Conservation (phyloP, 1,140 invertebrate genomes). For the Drosophila sechellia region DNA sequence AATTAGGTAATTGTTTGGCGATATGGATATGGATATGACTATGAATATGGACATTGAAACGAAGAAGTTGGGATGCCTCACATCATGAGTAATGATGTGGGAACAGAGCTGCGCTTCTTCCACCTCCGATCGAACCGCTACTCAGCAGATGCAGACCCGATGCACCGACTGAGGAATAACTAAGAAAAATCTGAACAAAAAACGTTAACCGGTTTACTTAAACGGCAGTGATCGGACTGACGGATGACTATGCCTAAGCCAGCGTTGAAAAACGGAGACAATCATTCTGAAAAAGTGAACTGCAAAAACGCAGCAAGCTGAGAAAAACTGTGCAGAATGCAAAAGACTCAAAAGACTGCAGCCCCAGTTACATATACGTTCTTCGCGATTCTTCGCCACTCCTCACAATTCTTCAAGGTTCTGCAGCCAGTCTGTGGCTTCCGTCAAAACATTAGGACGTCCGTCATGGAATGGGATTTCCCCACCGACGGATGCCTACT, state of each 20-base stretch:
- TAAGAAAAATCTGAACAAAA: constrained; percentile 75
- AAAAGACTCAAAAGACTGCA: constrained; percentile 20
- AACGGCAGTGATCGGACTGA: constrained; percentile 67
- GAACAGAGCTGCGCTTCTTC: constrained; percentile 5
- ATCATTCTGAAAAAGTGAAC: constrained; percentile 76
- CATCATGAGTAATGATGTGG: not conserved
- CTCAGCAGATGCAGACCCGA: constrained; percentile 36
- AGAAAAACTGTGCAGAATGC: constrained; percentile 31
- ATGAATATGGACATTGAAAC: no score
- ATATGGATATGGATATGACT: no score
- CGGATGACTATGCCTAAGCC: constrained; percentile 47
- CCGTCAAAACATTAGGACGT: constrained; percentile 63
- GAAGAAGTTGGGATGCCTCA: not conserved
- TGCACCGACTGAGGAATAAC: constrained; percentile 72
- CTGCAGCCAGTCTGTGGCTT: constrained; percentile 38
- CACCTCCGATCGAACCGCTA: constrained; percentile 39
- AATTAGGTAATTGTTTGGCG: constrained; percentile 47
- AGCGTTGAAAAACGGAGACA: constrained; percentile 57
- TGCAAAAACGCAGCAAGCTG: constrained; percentile 33
- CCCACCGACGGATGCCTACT: not conserved
- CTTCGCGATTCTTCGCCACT: not conserved
- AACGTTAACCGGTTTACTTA: constrained; percentile 77
- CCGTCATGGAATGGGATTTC: constrained; percentile 26
- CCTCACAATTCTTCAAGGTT: not conserved
- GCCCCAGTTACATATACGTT: not conserved